These are phyloP conservation scores for Atta colombica DNA, from an alignment of 1,140 invertebrate species.

Conservation along the genomic window DNA sequence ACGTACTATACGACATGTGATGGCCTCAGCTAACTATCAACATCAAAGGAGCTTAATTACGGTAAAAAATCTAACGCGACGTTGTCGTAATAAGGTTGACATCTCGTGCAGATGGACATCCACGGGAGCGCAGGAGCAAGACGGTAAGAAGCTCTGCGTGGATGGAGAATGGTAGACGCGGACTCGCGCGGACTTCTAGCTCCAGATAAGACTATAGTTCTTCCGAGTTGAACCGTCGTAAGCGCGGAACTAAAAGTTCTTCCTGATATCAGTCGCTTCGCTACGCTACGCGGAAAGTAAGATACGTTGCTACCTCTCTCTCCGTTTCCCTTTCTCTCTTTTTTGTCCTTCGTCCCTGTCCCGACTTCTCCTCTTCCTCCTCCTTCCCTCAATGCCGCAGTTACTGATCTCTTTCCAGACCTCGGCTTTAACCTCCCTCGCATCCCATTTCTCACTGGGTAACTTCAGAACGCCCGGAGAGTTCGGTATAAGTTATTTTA, in stretches of 20 bases:
- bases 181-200: slow-evolving; percentile 53
- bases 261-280: slow-evolving; percentile 77
- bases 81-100: slow-evolving; percentile 60
- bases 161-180: slow-evolving; percentile 34
- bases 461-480: slow-evolving; percentile 71
- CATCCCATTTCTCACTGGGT: slow-evolving; percentile 42
- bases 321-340: neutral
- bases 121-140: neutral
- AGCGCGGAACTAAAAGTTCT: slow-evolving; percentile 79
- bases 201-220: slow-evolving; percentile 73
- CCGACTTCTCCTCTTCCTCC: slow-evolving; percentile 25
- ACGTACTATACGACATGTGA: neutral
- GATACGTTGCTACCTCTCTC: slow-evolving; percentile 47
- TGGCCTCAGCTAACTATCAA: slow-evolving; percentile 13
- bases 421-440: slow-evolving; percentile 14
- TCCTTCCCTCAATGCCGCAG: neutral
- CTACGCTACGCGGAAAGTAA: slow-evolving; percentile 68
- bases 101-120: slow-evolving; percentile 17
- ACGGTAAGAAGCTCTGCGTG: slow-evolving; percentile 44
- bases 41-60: slow-evolving; percentile 46
- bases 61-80: slow-evolving; percentile 52
- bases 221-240: slow-evolving; percentile 74
- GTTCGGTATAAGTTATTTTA: slow-evolving; percentile 79
- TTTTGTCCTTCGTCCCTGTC: slow-evolving; percentile 19
- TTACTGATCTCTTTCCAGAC: slow-evolving; percentile 55